Evolutionary conservation across 1,140 invertebrate species (phyloP).

Genomic region (Bombus terrestris): DNA sequence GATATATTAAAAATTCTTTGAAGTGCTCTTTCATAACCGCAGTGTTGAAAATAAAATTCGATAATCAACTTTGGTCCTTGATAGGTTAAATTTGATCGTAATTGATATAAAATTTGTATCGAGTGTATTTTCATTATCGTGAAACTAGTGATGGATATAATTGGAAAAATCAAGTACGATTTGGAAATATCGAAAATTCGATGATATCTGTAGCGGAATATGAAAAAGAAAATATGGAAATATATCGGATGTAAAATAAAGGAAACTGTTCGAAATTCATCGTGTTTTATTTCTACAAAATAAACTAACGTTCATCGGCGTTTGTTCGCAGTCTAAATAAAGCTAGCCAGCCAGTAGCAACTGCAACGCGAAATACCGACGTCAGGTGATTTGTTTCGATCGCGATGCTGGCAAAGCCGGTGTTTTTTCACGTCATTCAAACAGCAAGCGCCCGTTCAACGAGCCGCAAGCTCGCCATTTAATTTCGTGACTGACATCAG

Average conservation of each 20-base stretch:
- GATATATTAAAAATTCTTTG: no score
- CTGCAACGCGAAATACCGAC: constrained; percentile 9
- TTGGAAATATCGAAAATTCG: neutral
- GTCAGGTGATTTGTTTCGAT: constrained; percentile 44
- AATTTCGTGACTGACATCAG: constrained; percentile 56
- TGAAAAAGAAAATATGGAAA: neutral
- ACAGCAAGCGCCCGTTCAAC: constrained; percentile 22
- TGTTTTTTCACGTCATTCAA: constrained; percentile 46
- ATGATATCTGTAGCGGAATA: neutral
- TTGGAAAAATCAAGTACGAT: neutral
- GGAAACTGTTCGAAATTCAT: neutral
- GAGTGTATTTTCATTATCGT: neutral
- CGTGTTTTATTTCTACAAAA: neutral
- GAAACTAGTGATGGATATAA: neutral
- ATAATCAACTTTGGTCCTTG: neutral
- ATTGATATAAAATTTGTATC: neutral
- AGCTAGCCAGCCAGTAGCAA: neutral
- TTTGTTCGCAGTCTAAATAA: constrained; percentile 13
- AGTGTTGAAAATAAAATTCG: neutral
- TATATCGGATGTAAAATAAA: neutral
- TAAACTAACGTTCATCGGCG: neutral
- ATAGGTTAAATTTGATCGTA: neutral
- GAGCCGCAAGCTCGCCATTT: constrained; percentile 48
- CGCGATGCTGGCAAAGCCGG: constrained; percentile 29
- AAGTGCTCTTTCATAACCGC: no score